Conservation (phyloP, 2,888 invertebrate species). For the Gymnoscelis rufifasciata region DNA sequence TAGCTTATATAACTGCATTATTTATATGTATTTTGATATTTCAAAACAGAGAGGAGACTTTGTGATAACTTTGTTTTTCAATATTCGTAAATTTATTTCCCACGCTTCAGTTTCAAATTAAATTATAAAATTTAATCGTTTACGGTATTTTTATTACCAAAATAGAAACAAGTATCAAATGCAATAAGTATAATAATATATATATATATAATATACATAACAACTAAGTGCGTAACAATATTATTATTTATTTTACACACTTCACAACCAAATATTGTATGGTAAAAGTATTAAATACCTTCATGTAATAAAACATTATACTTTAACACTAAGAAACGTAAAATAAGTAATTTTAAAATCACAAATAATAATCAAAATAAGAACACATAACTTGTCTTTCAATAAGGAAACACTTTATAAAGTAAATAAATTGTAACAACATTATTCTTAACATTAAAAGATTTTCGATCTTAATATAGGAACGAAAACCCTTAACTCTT, state of each 20-base stretch:
- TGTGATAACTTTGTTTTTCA: slow-evolving; percentile 7
- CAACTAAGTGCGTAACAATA: not conserved
- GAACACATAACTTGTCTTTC: not conserved
- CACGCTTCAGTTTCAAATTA: not conserved
- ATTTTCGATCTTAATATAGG: not conserved
- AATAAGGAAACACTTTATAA: slow-evolving; percentile 1
- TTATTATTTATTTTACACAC: not conserved
- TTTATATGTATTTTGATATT: not conserved
- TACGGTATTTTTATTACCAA: slow-evolving; percentile 1
- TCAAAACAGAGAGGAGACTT: not conserved
- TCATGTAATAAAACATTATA: not conserved
- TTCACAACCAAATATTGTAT: not conserved
- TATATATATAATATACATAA: too few relatives aligned
- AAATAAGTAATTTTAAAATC: slow-evolving; percentile 1
- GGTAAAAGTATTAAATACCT: slow-evolving; percentile 1
- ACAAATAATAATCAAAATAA: not conserved
- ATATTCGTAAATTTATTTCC: slow-evolving; percentile 1
- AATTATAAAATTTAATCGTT: slow-evolving; percentile 2
- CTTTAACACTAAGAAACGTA: not conserved
- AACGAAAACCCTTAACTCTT: slow-evolving; percentile 1
- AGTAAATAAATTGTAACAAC: slow-evolving; percentile 1
- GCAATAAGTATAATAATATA: not conserved
- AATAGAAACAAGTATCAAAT: not conserved
- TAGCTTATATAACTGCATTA: not conserved
- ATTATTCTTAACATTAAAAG: slow-evolving; percentile 1